Conservation (phyloP, 2,888 invertebrate species). For the Nymphalis urticae region DNA sequence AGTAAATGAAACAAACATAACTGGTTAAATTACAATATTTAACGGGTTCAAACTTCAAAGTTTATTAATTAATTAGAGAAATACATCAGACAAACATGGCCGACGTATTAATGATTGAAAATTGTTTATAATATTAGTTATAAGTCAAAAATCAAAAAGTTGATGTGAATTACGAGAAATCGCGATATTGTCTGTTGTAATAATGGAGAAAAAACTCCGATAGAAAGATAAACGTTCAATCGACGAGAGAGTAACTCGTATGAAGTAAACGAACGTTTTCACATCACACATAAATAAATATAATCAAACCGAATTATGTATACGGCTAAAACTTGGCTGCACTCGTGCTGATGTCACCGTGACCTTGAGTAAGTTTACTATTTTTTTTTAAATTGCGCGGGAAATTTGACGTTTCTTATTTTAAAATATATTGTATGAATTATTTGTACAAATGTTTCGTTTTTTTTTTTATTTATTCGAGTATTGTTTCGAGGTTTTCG, state of each 20-base stretch:
- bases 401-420: slow-evolving; percentile 39
- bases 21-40: slow-evolving; percentile 10
- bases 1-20: slow-evolving; percentile 13
- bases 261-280: slow-evolving; percentile 44
- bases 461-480: slow-evolving; percentile 40
- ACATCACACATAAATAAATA: slow-evolving; percentile 40
- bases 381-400: slow-evolving; percentile 38
- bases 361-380: slow-evolving; percentile 46
- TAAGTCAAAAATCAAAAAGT: neutral
- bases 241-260: slow-evolving; percentile 18
- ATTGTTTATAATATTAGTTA: neutral
- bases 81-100: neutral
- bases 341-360: slow-evolving; percentile 50
- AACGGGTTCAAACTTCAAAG: slow-evolving; percentile 25
- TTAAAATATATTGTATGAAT: neutral
- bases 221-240: neutral
- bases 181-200: neutral
- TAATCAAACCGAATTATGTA: slow-evolving; percentile 70
- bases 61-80: slow-evolving; percentile 12
- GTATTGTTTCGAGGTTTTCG: slow-evolving; percentile 58
- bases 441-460: slow-evolving; percentile 16
- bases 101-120: neutral
- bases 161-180: slow-evolving; percentile 1
- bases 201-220: neutral
- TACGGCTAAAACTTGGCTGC: slow-evolving; percentile 50